Evolutionary conservation across 1,140 invertebrate species (phyloP).

Genomic region (Drosophila nebulosa): DNA sequence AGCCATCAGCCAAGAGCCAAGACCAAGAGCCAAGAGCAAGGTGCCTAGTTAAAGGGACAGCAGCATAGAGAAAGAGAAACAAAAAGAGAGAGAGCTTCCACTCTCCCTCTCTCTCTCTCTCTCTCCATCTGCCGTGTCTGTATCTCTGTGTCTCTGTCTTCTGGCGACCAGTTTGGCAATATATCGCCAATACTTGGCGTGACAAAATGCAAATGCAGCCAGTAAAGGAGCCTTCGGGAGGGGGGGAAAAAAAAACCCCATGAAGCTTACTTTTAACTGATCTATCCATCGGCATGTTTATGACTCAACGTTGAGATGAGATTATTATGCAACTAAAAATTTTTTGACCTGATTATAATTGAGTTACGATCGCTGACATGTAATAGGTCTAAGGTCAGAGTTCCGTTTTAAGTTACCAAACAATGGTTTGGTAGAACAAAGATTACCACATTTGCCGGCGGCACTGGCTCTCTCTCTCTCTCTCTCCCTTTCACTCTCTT

Average conservation of each 20-base stretch:
- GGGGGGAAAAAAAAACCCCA: neutral
- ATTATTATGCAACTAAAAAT: neutral
- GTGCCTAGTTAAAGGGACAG: conserved; percentile 15
- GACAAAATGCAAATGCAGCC: conserved; percentile 23
- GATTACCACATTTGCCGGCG: neutral
- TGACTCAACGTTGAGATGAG: too few species aligned
- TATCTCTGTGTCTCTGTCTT: neutral
- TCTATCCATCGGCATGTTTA: neutral
- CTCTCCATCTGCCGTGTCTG: too few species aligned
- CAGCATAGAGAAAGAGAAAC: neutral
- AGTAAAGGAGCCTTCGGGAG: neutral
- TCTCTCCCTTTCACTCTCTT: neutral
- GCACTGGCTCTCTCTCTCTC: neutral
- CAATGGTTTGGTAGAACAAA: conserved; percentile 9
- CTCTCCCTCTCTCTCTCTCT: conserved; percentile 7
- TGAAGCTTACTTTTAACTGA: neutral
- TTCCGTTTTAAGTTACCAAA: conserved; percentile 13
- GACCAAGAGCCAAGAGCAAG: conserved; percentile 9
- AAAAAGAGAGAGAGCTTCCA: conserved; percentile 12
- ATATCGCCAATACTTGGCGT: conserved; percentile 41
- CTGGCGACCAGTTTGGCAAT: conserved; percentile 59
- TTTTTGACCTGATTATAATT: neutral
- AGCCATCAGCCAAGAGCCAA: conserved; percentile 16
- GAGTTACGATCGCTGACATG: neutral
- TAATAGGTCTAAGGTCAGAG: too few species aligned